phyloP scores from a whole-genome alignment of 2,888 invertebrate species.

The Herminia tarsipennalis region DNA sequence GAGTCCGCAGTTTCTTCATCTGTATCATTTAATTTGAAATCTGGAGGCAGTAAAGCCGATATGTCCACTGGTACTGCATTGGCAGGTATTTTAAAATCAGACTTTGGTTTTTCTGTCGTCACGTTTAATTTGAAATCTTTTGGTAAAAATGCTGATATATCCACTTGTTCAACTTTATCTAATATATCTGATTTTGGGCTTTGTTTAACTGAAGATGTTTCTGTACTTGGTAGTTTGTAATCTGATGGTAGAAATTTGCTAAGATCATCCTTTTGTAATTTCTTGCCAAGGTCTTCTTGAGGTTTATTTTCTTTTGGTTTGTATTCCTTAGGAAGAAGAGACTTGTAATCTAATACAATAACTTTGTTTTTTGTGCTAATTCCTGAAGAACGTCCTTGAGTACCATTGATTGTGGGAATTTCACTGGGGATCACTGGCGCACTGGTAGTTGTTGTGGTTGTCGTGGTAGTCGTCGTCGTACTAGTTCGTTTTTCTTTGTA shows the following conservation, averaged over 20 bases:
- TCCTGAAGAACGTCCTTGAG: constrained; percentile 81
- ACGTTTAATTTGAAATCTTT: constrained; percentile 85
- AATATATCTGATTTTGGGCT: constrained; percentile 60
- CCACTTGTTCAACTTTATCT: constrained; percentile 66
- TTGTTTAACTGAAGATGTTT: constrained; percentile 55
- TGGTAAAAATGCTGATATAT: constrained; percentile 87
- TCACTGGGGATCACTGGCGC: constrained; percentile 47
- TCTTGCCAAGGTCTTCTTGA: constrained; percentile 72
- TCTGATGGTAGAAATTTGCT: constrained; percentile 88
- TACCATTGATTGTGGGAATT: constrained; percentile 63
- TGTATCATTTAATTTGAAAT: constrained; percentile 75
- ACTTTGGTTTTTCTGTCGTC: constrained; percentile 58
- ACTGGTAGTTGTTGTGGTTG: constrained; percentile 53
- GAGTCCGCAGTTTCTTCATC: constrained; percentile 48
- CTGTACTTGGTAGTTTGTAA: constrained; percentile 81
- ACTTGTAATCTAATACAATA: constrained; percentile 82
- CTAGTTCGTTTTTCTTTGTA: constrained; percentile 84
- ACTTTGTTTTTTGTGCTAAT: constrained; percentile 86
- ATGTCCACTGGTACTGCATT: constrained; percentile 77
- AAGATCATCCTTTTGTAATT: constrained; percentile 84
- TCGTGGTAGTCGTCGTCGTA: constrained; percentile 70
- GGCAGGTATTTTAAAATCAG: constrained; percentile 50
- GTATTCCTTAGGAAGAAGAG: constrained; percentile 84
- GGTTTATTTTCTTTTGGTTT: constrained; percentile 72
- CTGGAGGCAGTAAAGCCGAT: constrained; percentile 87